These are phyloP conservation scores for Clusia tigrina DNA, from an alignment of 2,888 invertebrate species.

Conservation along the genomic window DNA sequence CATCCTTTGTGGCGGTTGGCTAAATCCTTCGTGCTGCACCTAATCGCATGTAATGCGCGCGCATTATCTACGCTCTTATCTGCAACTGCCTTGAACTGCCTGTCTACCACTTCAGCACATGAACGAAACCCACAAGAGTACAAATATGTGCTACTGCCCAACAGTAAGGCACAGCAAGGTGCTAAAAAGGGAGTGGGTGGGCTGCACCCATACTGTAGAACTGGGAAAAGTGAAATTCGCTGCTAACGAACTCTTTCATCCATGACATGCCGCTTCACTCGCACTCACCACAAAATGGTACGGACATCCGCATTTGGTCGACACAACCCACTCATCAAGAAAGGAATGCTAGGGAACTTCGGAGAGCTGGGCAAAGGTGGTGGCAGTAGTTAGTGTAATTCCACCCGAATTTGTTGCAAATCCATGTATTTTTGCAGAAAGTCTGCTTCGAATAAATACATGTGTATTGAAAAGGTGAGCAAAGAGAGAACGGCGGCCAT, in stretches of 20 bases:
- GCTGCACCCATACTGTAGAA: slow-evolving; percentile 32
- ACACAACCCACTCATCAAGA: slow-evolving; percentile 9
- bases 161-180: too few relatives aligned
- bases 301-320: slow-evolving; percentile 25
- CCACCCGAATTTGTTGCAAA: slow-evolving; percentile 57
- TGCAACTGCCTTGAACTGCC: too few relatives aligned
- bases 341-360: not conserved
- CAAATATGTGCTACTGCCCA: too few relatives aligned
- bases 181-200: slow-evolving; percentile 52
- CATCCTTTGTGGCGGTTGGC: slow-evolving; percentile 55
- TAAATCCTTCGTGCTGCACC: slow-evolving; percentile 58
- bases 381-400: slow-evolving; percentile 40
- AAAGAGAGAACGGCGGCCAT: not conserved
- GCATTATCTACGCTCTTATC: slow-evolving; percentile 64
- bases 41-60: slow-evolving; percentile 66
- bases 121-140: slow-evolving; percentile 21
- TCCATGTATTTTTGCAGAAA: slow-evolving; percentile 43
- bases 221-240: slow-evolving; percentile 42
- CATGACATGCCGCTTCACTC: slow-evolving; percentile 41
- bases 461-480: not conserved
- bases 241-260: slow-evolving; percentile 48
- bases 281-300: slow-evolving; percentile 38
- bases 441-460: slow-evolving; percentile 38
- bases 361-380: not conserved
- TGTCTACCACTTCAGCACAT: slow-evolving; percentile 34